A percentile compares a stretch with the other conserved stretches of the same genome.
phyloP scores from a whole-genome alignment of 35 echinoderm and acorn worm species.

The Amphiura filiformis region DNA sequence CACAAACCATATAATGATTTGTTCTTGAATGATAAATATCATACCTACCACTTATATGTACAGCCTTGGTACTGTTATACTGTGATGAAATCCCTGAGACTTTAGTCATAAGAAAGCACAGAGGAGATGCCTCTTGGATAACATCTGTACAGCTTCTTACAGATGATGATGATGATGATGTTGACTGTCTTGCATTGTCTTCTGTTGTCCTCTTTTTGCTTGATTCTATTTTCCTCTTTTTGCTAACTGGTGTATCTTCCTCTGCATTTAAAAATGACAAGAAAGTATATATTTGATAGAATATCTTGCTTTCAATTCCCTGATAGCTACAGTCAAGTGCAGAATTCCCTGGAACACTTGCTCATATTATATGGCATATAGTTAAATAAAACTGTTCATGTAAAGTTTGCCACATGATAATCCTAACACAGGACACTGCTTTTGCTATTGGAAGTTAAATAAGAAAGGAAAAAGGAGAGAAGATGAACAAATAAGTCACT shows the following conservation, averaged over 20 bases:
- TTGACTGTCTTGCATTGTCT: no score
- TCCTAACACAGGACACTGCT: no score
- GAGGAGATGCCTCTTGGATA: constrained; percentile 50
- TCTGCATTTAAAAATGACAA: not conserved
- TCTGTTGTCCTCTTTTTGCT: no score
- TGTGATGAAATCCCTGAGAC: constrained; percentile 64
- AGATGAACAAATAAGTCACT: no score
- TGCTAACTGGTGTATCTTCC: constrained; percentile 12
- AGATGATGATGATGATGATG: not conserved
- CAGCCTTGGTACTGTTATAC: constrained; percentile 71
- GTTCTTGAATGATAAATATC: no score
- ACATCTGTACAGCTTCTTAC: constrained; percentile 38
- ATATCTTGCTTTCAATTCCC: no score
- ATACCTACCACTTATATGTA: constrained; percentile 80
- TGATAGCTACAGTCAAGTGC: not conserved
- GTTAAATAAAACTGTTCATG: not conserved
- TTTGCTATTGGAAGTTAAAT: no score
- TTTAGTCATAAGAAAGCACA: constrained; percentile 74
- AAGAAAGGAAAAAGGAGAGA: no score
- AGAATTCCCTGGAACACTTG: not conserved
- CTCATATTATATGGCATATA: not conserved
- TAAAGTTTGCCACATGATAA: not conserved
- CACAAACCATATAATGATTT: no score
- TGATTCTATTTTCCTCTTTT: constrained; percentile 36
- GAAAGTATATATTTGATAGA: constrained; percentile 7